A percentile compares a stretch with the other conserved stretches of the same genome.
Conservation (phyloP, 2,888 invertebrate genomes). For the Eucriotettix oculatus region DNA sequence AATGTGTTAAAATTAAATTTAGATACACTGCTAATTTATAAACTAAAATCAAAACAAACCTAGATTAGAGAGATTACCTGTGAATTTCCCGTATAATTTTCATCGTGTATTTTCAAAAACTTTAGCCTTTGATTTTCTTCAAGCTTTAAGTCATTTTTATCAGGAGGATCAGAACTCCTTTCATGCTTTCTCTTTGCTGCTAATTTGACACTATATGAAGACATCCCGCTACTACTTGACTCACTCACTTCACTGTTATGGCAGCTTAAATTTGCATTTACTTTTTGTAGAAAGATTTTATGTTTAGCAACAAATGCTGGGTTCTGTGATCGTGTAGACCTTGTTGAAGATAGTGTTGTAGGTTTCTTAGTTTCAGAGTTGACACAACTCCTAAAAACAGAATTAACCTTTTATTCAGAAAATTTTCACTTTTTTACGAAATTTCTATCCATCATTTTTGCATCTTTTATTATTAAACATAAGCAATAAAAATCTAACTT, state of each 20-base stretch:
- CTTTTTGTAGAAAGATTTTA: slow-evolving; percentile 38
- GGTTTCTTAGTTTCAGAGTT: neutral
- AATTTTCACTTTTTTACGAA: no score
- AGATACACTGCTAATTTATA: no score
- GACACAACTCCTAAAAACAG: neutral
- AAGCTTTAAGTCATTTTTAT: slow-evolving; percentile 12
- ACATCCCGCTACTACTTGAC: neutral
- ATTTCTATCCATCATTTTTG: no score
- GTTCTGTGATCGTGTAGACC: slow-evolving; percentile 45
- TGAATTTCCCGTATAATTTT: no score
- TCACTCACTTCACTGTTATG: neutral
- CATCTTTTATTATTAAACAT: no score
- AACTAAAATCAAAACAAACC: no score
- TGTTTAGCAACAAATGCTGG: slow-evolving; percentile 45
- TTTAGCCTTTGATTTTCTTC: no score
- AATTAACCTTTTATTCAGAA: no score
- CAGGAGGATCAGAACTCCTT: slow-evolving; percentile 13
- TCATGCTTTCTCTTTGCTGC: neutral
- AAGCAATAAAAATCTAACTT: no score
- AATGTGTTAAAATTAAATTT: no score
- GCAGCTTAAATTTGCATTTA: slow-evolving; percentile 16
- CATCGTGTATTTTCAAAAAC: no score
- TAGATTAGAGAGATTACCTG: no score
- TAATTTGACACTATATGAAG: neutral
- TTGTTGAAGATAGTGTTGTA: slow-evolving; percentile 2